Conservation (phyloP, 1,140 invertebrate genomes). For the Dendroctonus ponderosae region DNA sequence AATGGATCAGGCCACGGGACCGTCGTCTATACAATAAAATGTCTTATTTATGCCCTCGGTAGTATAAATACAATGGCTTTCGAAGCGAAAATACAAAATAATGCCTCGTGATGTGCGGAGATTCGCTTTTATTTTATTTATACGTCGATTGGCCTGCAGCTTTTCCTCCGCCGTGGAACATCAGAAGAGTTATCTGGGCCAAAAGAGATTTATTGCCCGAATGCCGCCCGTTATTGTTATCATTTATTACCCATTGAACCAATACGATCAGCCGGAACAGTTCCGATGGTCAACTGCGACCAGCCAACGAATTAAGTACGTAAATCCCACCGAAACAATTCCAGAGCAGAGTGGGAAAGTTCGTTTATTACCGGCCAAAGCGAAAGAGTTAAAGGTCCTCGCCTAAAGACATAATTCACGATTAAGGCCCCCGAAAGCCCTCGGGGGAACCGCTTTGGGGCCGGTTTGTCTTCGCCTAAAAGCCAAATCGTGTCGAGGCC, state of each 20-base stretch:
- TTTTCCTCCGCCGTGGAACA: neutral
- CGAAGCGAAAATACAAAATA: slow-evolving; percentile 26
- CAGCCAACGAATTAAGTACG: too few species aligned
- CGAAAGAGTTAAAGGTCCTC: slow-evolving; percentile 20
- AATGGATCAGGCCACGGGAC: slow-evolving; percentile 12
- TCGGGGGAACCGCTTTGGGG: too few species aligned
- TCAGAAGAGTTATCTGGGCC: too few species aligned
- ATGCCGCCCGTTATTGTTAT: too few species aligned
- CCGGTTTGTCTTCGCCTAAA: slow-evolving; percentile 8
- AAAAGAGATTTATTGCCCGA: too few species aligned
- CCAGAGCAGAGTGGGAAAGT: neutral
- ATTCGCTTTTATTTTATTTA: slow-evolving; percentile 25
- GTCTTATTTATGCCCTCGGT: slow-evolving; percentile 27
- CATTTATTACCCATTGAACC: too few species aligned
- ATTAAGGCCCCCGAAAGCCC: slow-evolving; percentile 7
- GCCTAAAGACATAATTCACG: slow-evolving; percentile 17
- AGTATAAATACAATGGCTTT: slow-evolving; percentile 23
- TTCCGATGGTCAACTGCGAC: too few species aligned
- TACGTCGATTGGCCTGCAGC: slow-evolving; percentile 1
- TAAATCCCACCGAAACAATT: too few species aligned
- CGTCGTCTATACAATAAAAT: slow-evolving; percentile 23
- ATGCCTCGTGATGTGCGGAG: slow-evolving; percentile 22
- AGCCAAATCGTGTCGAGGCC: slow-evolving; percentile 13
- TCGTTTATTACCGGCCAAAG: slow-evolving; percentile 1
- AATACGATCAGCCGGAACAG: too few species aligned